phyloP scores from a whole-genome alignment of 2,888 invertebrate species.

The Sinhomidia bicolor region DNA sequence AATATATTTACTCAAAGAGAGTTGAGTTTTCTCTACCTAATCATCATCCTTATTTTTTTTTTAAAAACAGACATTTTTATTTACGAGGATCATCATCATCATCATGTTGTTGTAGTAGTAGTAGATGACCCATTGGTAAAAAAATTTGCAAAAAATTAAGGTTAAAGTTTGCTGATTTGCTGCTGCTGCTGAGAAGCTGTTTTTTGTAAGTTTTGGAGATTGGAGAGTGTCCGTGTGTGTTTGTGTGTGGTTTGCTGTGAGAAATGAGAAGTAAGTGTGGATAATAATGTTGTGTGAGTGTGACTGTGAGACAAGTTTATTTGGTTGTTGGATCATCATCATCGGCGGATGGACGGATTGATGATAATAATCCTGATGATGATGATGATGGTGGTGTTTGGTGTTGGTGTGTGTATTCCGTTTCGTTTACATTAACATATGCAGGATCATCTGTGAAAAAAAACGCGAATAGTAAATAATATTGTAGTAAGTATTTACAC shows the following conservation, averaged over 20 bases:
- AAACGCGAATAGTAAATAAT: conserved; percentile 22
- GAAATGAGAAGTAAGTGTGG: neutral
- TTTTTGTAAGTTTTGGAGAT: neutral
- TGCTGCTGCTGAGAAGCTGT: neutral
- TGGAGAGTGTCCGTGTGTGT: neutral
- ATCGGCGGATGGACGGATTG: conserved; percentile 42
- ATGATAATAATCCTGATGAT: neutral
- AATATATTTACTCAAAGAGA: too few species aligned
- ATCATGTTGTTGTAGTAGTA: too few species aligned
- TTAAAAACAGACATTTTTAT: neutral
- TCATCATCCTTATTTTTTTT: neutral
- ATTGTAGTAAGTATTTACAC: neutral
- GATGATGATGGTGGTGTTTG: conserved; percentile 17
- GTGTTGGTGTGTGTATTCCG: neutral
- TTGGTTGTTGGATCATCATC: neutral
- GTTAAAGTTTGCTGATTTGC: neutral
- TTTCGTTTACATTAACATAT: conserved; percentile 66
- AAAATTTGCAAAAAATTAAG: neutral
- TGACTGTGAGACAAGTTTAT: neutral
- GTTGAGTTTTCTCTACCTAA: neutral
- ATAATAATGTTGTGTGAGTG: neutral
- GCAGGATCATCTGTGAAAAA: conserved; percentile 63
- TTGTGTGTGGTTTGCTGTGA: conserved; percentile 1
- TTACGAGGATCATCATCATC: neutral
- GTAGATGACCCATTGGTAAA: conserved; percentile 3